Evolutionary conservation across 1,140 invertebrate genomes (phyloP).

Genomic region (Cheumatopsyche charites): DNA sequence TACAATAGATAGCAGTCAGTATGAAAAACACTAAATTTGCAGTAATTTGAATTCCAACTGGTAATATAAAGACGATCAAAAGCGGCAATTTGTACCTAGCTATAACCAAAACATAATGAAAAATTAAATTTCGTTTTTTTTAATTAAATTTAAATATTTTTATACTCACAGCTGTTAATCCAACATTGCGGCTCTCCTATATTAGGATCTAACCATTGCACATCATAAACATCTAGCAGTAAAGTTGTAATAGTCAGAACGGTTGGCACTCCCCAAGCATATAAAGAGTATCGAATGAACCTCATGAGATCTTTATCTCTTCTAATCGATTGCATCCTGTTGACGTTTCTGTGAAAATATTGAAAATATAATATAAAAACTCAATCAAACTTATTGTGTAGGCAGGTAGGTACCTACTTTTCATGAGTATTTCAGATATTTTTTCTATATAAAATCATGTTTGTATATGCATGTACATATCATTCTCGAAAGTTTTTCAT

Average conservation of each 20-base stretch:
- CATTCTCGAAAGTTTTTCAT: too few relatives aligned
- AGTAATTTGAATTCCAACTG: constrained; percentile 66
- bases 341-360: constrained; percentile 52
- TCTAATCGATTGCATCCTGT: constrained; percentile 56
- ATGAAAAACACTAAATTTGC: constrained; percentile 71
- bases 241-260: constrained; percentile 60
- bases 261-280: constrained; percentile 66
- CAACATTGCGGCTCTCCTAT: constrained; percentile 62
- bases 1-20: constrained; percentile 70
- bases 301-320: constrained; percentile 56
- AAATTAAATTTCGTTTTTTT: not conserved
- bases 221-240: constrained; percentile 58
- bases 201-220: constrained; percentile 58
- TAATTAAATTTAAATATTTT: not conserved
- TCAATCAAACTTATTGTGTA: too few relatives aligned
- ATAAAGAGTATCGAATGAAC: constrained; percentile 66
- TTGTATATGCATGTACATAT: too few relatives aligned
- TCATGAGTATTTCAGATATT: too few relatives aligned
- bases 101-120: constrained; percentile 3
- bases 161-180: constrained; percentile 61
- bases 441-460: too few relatives aligned
- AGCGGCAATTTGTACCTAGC: constrained; percentile 23
- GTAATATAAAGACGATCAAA: constrained; percentile 66
- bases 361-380: not conserved
- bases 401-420: too few relatives aligned